A percentile compares a stretch with the other conserved stretches of the same genome.
These are phyloP conservation scores for Tylochromis polylepis DNA, from an alignment of 2,113 vertebrate genomes.

Conservation along the genomic window DNA sequence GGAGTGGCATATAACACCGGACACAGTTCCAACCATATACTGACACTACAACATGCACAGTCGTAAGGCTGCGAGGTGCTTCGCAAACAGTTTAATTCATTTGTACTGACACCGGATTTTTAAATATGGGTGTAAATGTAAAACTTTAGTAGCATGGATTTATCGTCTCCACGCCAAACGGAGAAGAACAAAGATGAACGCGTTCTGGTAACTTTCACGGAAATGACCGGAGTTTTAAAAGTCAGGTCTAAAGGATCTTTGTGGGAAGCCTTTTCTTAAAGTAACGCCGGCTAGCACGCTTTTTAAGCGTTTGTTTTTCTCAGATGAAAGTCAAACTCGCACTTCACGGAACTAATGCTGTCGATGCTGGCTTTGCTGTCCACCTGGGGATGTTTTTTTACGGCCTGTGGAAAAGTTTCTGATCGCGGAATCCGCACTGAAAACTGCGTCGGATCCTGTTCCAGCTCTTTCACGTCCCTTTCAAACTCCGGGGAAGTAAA, in stretches of 20 bases:
- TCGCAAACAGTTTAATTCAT: background rate
- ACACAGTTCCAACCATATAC: background rate
- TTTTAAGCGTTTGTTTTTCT: slow-evolving; percentile 22
- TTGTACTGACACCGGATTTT: background rate
- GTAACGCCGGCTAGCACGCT: background rate
- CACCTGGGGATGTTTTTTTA: slow-evolving; percentile 57
- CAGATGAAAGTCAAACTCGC: slow-evolving; percentile 70
- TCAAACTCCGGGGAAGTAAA: slow-evolving; percentile 70
- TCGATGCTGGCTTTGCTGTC: slow-evolving; percentile 70
- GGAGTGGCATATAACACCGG: background rate
- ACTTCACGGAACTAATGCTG: slow-evolving; percentile 75
- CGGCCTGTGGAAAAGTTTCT: slow-evolving; percentile 60
- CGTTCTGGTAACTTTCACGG: background rate
- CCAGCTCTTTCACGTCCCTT: slow-evolving; percentile 7
- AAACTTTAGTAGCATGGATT: background rate
- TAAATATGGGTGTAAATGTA: background rate
- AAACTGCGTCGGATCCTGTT: background rate
- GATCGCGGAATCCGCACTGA: slow-evolving; percentile 52
- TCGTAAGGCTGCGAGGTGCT: background rate
- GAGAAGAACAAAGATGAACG: background rate
- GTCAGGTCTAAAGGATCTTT: background rate
- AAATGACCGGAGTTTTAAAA: background rate
- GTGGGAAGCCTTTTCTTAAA: background rate
- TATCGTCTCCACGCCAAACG: background rate
- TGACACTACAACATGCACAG: background rate